phyloP scores from a whole-genome alignment of 2,797 vertebrate species.

The Melanotaenia pygmaea region DNA sequence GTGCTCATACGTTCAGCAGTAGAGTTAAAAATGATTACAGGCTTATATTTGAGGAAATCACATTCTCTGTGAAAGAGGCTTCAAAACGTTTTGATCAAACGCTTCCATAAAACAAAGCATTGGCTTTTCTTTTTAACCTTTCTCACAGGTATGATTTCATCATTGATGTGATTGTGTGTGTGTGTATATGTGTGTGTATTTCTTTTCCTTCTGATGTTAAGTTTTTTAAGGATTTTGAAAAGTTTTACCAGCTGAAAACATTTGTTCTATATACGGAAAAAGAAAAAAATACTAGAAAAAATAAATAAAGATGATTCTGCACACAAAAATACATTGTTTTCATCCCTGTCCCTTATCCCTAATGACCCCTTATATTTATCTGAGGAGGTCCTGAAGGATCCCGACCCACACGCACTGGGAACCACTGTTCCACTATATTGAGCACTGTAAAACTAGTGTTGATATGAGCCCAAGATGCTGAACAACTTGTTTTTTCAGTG shows the following conservation, averaged over 20 bases:
- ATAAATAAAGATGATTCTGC: slow-evolving; percentile 17
- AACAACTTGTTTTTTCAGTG: slow-evolving; percentile 1
- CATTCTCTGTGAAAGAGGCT: background rate
- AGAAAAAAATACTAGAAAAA: background rate
- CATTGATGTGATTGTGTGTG: background rate
- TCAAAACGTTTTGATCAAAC: background rate
- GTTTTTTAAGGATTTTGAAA: rapidly evolving
- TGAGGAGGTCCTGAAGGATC: slow-evolving; percentile 4
- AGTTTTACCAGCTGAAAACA: background rate
- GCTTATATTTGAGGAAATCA: background rate
- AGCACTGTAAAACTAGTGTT: slow-evolving; percentile 7
- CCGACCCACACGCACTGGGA: background rate
- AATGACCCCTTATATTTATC: background rate
- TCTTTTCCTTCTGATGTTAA: background rate
- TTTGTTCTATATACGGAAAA: background rate
- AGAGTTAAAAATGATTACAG: background rate
- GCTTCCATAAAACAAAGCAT: background rate
- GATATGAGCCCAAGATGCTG: slow-evolving; percentile 1
- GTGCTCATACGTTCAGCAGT: background rate
- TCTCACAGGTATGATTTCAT: background rate
- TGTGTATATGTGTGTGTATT: background rate
- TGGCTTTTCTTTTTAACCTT: background rate
- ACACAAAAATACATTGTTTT: background rate
- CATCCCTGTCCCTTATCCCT: background rate
- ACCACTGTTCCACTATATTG: slow-evolving; percentile 6